Evolutionary conservation across 2,797 vertebrate genomes (phyloP).

Genomic region (Jordanella pulchra): DNA sequence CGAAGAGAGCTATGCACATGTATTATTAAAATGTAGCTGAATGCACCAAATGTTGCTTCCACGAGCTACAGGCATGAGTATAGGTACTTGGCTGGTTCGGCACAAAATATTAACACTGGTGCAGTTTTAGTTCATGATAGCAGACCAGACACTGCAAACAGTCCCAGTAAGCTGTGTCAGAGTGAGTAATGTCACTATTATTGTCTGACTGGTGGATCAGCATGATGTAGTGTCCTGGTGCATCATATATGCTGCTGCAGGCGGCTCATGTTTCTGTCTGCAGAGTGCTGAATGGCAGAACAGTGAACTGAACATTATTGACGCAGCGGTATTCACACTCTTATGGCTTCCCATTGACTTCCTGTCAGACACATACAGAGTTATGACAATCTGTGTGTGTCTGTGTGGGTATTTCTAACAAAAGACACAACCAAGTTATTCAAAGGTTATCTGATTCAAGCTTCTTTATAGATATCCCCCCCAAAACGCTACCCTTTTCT

Average conservation of each 20-base stretch:
- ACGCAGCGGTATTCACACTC: conserved; percentile 67
- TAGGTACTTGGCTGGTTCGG: neutral
- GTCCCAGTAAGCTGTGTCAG: conserved; percentile 39
- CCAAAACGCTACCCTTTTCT: neutral
- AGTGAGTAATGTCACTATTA: conserved; percentile 49
- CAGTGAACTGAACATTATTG: conserved; percentile 66
- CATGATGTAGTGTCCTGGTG: conserved; percentile 42
- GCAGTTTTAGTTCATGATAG: conserved; percentile 20
- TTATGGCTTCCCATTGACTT: conserved; percentile 71
- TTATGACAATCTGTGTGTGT: conserved; percentile 50
- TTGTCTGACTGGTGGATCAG: conserved; percentile 53
- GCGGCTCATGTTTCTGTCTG: conserved; percentile 53
- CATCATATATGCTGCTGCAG: conserved; percentile 57
- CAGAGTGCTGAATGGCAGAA: conserved; percentile 70
- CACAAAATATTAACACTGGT: conserved; percentile 25
- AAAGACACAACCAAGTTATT: conserved; percentile 30
- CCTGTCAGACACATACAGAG: conserved; percentile 55
- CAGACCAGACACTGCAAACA: conserved; percentile 26
- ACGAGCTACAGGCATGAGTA: neutral
- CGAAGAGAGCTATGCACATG: neutral
- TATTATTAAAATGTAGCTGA: neutral
- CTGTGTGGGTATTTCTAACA: conserved; percentile 15
- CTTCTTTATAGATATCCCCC: neutral
- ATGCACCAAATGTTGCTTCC: neutral
- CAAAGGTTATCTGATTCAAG: conserved; percentile 20